Base-by-base conservation (phyloP, 2,888 invertebrate species). In the Notodonta ziczac region DNA sequence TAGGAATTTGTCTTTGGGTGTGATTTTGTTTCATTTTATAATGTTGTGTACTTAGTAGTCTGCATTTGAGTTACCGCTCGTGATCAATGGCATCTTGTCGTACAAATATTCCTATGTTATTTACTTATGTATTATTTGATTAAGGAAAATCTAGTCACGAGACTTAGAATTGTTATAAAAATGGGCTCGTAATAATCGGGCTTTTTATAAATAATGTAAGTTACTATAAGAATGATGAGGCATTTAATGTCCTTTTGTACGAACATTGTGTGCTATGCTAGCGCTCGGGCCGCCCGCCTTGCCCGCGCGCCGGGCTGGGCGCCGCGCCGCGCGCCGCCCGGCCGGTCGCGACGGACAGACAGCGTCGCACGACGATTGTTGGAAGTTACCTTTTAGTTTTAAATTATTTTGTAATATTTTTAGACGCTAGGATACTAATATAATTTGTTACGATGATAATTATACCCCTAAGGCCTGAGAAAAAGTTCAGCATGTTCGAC, bases 31-130 rank as follows among this genome's bases (percentile, higher is more conserved):
- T 88, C 82, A 84, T 84, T 80, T 84, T 87, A 82, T 83, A 83
- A 84, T 87, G 85, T 89, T 87, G 86, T 91, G 86, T 91, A 90
- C 83, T 88, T 88, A 89, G 84, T 88, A 90, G 90, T 92, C 88
- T 91, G 93, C 93, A 93, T 93, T 93, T 93, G 91, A 93, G 93
- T 93, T 93, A 93, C 93, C 93, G 91, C 89, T 93, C 91, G 93
- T 93, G 91, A 93, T 92, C 88, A 87, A 90, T 92, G 92, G 92
- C 93, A 93, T 93, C 93, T 92, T 90, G 91, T 93, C 93, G 93
- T 93, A 93, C 93, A 93, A 93, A 93, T 93, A 93, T 93, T 93
- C 93, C 93, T 93, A 93, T 91, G 90, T 92, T 93, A 89, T 90
- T 90, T 91, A 92, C 88, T 89, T 89, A 86, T 82, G 89, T 93